Conservation (phyloP, 2,797 vertebrate species). For the Petrocephalus sullivani region DNA sequence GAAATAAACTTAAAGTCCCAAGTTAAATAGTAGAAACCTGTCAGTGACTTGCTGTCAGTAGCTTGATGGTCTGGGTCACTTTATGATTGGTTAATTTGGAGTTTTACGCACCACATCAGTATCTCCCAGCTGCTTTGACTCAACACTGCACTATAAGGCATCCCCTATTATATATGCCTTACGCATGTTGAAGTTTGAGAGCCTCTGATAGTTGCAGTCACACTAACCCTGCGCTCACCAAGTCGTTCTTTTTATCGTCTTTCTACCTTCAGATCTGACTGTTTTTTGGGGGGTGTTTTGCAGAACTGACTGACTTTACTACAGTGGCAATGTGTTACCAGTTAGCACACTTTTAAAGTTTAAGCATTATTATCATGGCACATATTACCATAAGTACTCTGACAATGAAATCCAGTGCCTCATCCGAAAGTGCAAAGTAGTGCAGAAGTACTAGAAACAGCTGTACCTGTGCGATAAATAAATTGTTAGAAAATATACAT, state of each 20-base stretch:
- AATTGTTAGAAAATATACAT: no score
- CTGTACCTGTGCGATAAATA: no score
- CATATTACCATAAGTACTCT: no score
- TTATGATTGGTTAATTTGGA: background rate
- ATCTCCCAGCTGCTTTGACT: background rate
- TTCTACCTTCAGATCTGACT: background rate
- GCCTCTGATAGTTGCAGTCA: background rate
- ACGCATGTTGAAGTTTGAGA: background rate
- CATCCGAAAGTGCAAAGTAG: no score
- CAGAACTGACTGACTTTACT: background rate
- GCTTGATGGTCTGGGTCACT: background rate
- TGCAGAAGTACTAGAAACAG: no score
- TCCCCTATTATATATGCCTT: background rate
- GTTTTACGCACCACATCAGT: background rate
- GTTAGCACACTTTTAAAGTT: background rate
- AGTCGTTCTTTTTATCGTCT: background rate
- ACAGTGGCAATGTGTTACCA: background rate
- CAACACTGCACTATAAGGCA: background rate
- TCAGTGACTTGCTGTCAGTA: background rate
- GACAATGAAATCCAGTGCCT: background rate
- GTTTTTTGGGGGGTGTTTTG: background rate
- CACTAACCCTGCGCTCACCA: background rate
- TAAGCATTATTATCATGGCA: background rate
- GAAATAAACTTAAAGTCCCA: no score
- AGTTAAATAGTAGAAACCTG: no score